Conservation (phyloP, 2,888 invertebrate species). For the Eurytoma adleriae region DNA sequence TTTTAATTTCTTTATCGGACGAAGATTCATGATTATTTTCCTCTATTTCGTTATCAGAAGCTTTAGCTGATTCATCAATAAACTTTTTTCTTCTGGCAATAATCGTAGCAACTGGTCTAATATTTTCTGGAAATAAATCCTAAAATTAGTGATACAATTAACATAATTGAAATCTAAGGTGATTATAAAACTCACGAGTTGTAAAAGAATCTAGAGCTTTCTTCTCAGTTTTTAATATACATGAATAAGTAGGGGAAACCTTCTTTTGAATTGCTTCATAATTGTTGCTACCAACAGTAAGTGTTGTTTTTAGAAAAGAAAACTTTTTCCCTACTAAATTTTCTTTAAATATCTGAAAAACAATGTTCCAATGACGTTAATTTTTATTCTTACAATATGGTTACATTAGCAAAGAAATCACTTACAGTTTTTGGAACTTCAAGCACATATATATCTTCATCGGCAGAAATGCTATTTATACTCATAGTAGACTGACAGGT, state of each 20-base stretch:
- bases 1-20: not conserved
- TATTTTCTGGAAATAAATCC: slow-evolving; percentile 46
- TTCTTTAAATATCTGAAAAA: slow-evolving; percentile 43
- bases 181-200: slow-evolving; percentile 39
- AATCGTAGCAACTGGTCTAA: slow-evolving; percentile 40
- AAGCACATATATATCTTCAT: slow-evolving; percentile 54
- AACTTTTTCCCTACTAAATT: slow-evolving; percentile 50
- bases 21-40: not conserved
- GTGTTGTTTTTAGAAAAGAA: slow-evolving; percentile 20
- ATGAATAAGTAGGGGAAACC: slow-evolving; percentile 23
- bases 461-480: slow-evolving; percentile 35
- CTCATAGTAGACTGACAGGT: slow-evolving; percentile 32
- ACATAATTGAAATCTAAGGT: not conserved
- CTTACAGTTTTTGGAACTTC: slow-evolving; percentile 55
- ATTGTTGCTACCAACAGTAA: slow-evolving; percentile 32
- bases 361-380: not conserved
- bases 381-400: not conserved
- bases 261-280: slow-evolving; percentile 43
- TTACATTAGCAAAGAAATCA: not conserved
- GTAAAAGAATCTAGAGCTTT: slow-evolving; percentile 26
- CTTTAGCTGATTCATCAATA: slow-evolving; percentile 2
- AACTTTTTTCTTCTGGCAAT: slow-evolving; percentile 43
- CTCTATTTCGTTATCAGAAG: not conserved
- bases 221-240: slow-evolving; percentile 37
- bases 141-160: slow-evolving; percentile 14